These are phyloP conservation scores for Hanleya hanleyi DNA, from an alignment of 2,888 invertebrate genomes.

Conservation along the genomic window DNA sequence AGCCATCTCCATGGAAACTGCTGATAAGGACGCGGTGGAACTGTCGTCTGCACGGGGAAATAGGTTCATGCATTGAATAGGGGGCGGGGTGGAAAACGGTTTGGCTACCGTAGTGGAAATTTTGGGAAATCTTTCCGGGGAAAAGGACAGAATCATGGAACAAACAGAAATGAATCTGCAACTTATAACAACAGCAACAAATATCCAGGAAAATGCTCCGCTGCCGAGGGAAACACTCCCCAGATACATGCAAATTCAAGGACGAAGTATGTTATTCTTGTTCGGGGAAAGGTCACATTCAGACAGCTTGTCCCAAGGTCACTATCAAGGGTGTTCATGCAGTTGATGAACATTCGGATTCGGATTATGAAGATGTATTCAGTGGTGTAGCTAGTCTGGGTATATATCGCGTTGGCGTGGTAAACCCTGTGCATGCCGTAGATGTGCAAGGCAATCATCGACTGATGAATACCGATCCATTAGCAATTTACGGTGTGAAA, in stretches of 20 bases:
- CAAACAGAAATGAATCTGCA: too few species aligned
- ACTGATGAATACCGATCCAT: too few species aligned
- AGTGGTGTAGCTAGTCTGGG: neutral
- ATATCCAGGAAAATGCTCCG: conserved; percentile 5
- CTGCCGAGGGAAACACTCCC: conserved; percentile 4
- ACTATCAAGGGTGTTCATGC: conserved; percentile 5
- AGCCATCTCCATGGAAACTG: conserved; percentile 33
- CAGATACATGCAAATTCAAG: conserved; percentile 16
- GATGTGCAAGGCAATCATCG: too few species aligned
- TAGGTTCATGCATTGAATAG: neutral
- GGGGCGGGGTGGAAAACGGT: neutral
- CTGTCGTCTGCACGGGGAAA: conserved; percentile 5
- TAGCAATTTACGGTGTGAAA: neutral
- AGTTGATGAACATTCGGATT: neutral
- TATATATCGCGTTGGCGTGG: neutral
- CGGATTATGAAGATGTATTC: neutral
- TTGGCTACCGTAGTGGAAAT: too few species aligned
- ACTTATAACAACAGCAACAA: too few species aligned
- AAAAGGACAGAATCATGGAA: too few species aligned
- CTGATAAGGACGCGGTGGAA: conserved; percentile 23
- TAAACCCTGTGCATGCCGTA: neutral
- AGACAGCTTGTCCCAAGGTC: neutral
- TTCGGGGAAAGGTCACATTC: conserved; percentile 13
- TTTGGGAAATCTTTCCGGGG: too few species aligned
- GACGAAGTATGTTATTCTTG: conserved; percentile 12